Percentiles rank a stretch among this genome's conserved stretches.
Conservation (phyloP, 2,888 invertebrate genomes). For the Anorthoa munda region DNA sequence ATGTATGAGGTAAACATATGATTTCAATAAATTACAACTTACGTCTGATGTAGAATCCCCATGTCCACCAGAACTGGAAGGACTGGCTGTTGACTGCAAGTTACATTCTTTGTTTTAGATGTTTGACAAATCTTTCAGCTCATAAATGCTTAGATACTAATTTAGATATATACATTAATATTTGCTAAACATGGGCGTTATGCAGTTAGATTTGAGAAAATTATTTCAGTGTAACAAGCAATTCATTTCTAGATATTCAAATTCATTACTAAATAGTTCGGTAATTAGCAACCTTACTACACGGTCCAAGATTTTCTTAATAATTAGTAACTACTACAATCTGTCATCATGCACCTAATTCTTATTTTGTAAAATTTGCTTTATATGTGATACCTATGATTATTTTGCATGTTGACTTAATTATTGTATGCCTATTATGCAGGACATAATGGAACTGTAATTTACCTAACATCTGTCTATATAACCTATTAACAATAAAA, state of each 20-base stretch:
- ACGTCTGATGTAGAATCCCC: constrained; percentile 87
- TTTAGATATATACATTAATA: not conserved
- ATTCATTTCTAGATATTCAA: not conserved
- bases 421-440: too few relatives aligned
- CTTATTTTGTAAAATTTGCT: too few relatives aligned
- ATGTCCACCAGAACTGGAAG: constrained; percentile 85
- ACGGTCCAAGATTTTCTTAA: too few relatives aligned
- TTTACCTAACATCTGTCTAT: too few relatives aligned
- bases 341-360: too few relatives aligned
- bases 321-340: too few relatives aligned
- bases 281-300: too few relatives aligned
- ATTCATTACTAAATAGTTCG: constrained; percentile 4
- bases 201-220: not conserved
- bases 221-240: not conserved
- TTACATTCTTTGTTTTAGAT: constrained; percentile 11
- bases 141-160: too few relatives aligned
- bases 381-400: too few relatives aligned
- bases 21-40: constrained; percentile 63
- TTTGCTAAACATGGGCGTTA: not conserved
- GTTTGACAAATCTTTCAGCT: not conserved
- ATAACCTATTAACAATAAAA: too few relatives aligned
- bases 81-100: constrained; percentile 86
- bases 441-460: too few relatives aligned
- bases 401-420: too few relatives aligned
- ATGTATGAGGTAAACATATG: not conserved